phyloP scores from a whole-genome alignment of 2,113 vertebrate species.

The Embiotoca jacksoni region DNA sequence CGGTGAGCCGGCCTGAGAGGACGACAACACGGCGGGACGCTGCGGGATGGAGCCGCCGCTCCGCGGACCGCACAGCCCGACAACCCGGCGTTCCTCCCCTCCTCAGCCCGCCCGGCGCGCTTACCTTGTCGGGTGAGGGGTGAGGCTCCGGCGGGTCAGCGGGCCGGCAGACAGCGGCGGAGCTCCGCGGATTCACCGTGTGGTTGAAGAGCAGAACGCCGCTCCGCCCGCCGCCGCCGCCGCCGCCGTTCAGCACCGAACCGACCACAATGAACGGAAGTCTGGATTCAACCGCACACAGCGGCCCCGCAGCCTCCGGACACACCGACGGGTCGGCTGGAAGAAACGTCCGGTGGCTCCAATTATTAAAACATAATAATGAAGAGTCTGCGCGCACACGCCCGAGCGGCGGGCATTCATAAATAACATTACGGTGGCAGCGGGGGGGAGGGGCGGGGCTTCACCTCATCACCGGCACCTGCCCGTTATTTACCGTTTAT shows the following conservation, averaged over 20 bases:
- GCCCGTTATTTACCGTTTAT: slow-evolving; percentile 20
- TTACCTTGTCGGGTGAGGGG: slow-evolving; percentile 59
- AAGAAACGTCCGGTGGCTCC: slow-evolving; percentile 57
- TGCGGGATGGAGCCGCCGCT: slow-evolving; percentile 38
- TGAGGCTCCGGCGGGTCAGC: slow-evolving; percentile 42
- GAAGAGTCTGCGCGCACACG: slow-evolving; percentile 64
- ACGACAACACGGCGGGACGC: slow-evolving; percentile 62
- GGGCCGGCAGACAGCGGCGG: slow-evolving; percentile 43
- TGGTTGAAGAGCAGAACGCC: slow-evolving; percentile 53
- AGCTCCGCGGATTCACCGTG: slow-evolving; percentile 69
- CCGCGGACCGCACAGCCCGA: background rate
- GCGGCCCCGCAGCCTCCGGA: slow-evolving; percentile 18
- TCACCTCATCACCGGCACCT: slow-evolving; percentile 53
- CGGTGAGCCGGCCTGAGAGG: slow-evolving; percentile 52
- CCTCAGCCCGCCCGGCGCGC: background rate
- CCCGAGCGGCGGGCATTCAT: slow-evolving; percentile 79
- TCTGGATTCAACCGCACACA: slow-evolving; percentile 10
- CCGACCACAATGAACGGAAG: slow-evolving; percentile 45
- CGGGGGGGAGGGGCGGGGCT: slow-evolving; percentile 51
- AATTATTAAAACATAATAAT: slow-evolving; percentile 72
- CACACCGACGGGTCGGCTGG: background rate
- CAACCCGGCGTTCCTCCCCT: background rate
- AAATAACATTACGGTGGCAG: slow-evolving; percentile 79
- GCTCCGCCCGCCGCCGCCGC: slow-evolving; percentile 39
- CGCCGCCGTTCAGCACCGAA: slow-evolving; percentile 42